phyloP scores from a whole-genome alignment of 2,888 invertebrate genomes.

The Sicus ferrugineus region DNA sequence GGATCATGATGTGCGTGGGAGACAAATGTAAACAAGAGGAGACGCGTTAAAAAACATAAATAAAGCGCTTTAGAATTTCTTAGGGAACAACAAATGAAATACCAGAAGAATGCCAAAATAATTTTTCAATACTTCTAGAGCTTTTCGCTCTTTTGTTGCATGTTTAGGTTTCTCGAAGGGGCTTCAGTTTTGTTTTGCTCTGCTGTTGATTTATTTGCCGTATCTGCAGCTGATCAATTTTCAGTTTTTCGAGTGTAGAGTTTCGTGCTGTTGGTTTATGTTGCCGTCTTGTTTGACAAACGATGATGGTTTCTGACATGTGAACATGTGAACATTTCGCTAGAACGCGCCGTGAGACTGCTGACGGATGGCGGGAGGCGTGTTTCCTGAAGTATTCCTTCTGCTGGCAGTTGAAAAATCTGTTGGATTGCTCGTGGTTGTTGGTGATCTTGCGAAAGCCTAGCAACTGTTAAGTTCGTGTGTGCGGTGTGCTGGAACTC shows the following conservation, averaged over 20 bases:
- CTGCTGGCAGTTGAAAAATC: background rate
- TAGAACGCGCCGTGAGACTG: background rate
- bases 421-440: too few relatives aligned
- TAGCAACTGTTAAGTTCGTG: too few relatives aligned
- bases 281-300: slow-evolving; percentile 25
- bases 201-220: background rate
- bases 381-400: background rate
- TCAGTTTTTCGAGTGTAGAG: background rate
- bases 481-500: too few relatives aligned
- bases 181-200: background rate
- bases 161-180: background rate
- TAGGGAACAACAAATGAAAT: background rate
- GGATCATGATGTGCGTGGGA: background rate
- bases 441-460: too few relatives aligned
- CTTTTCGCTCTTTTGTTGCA: too few relatives aligned
- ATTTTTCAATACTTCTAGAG: background rate
- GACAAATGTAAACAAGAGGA: background rate
- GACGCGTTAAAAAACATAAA: background rate
- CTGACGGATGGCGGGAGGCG: background rate
- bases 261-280: slow-evolving; percentile 8
- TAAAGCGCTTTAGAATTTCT: background rate
- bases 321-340: slow-evolving; percentile 19
- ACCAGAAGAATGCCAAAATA: background rate
- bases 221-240: background rate
- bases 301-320: slow-evolving; percentile 27